phyloP scores from a whole-genome alignment of 2,113 vertebrate species.

The Trogon melanurus region DNA sequence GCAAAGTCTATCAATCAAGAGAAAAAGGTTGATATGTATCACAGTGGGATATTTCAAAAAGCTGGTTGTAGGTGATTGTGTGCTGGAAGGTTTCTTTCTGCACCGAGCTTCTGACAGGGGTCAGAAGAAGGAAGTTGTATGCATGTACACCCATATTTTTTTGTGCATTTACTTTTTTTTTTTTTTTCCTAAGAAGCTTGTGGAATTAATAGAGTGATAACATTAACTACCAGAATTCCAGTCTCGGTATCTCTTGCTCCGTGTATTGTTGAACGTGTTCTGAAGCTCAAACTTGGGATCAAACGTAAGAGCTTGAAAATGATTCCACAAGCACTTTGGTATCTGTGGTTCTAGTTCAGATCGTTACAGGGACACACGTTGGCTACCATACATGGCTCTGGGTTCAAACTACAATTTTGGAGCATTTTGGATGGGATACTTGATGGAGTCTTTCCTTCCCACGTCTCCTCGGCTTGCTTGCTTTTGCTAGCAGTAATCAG shows the following conservation, averaged over 20 bases:
- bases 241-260: not conserved
- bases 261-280: not conserved
- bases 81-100: constrained; percentile 1
- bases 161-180: not conserved
- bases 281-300: not conserved
- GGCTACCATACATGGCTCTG: not conserved
- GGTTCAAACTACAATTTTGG: not conserved
- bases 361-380: not conserved
- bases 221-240: not conserved
- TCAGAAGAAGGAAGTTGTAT: not conserved
- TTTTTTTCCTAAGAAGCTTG: not conserved
- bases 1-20: constrained; percentile 52
- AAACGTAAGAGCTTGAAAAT: not conserved
- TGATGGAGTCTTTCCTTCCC: not conserved
- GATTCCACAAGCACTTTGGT: not conserved
- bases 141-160: not conserved
- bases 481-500: not conserved
- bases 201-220: not conserved
- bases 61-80: constrained; percentile 20
- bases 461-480: not conserved
- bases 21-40: constrained; percentile 50
- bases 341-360: not conserved
- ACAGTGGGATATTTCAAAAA: constrained; percentile 39
- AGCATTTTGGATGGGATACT: not conserved
- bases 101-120: not conserved